Base-by-base conservation (phyloP, 1,140 invertebrate genomes). In the Platyscapa corneri region DNA sequence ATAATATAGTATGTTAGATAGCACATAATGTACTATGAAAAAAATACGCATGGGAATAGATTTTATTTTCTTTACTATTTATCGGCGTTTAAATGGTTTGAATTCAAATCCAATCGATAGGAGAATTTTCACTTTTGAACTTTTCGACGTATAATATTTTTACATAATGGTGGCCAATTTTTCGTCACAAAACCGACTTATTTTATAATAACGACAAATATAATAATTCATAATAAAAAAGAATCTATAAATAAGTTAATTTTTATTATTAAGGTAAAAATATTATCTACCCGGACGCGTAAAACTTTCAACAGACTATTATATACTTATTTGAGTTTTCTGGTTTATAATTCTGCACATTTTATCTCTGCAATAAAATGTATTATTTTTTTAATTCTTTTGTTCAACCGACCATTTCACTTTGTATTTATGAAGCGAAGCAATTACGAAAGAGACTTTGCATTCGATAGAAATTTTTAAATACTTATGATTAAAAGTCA, bases 261-360 rank as follows among this genome's bases (percentile, higher is more conserved):
- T 70, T 70, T 70, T 70, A 70, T 70, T 70, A 70, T 70, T 70
- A 18, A 14, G 67, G 37, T 70, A 70, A 70, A 70, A 70, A 70
- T 34, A 18, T 37, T 0, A 34, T 70, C 42, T 46, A 46, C 10
- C 18, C 30, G 37, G 37, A 32, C 3, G 37, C 30, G 20, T 0
- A 70, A 20, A 37, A 5, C 34, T 23, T 16, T 2, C 18, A 39
- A 23, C 10, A 37, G 3, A 70, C 67, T 39, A 70, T 70, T 70
- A 37, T 32, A 70, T 16, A 37, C 67, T 70, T 34, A 37, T 70
- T 70, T 70, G 37, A 32, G 30, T 70, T 67, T 67, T 37, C 34
- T 3, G 37, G 0, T 37, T 8, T 70, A 70, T 37, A 37, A 70
- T 34, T 37, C 34, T 6, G 37, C 18, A 39, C 34, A 37, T 70